Conservation (phyloP, 2,888 invertebrate species). For the Nemoura dubitans region DNA sequence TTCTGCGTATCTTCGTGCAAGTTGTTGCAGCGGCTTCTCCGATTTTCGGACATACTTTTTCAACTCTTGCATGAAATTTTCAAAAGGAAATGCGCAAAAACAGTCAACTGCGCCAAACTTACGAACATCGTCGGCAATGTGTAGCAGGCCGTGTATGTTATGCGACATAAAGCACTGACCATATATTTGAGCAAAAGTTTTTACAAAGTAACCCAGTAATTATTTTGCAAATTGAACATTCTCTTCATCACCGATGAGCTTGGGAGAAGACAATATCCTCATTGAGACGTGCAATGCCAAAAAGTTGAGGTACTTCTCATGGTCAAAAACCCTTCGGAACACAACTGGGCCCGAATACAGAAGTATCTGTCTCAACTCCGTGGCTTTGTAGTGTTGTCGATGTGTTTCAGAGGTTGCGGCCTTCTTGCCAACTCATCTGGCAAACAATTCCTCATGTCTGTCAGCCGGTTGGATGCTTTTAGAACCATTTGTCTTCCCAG, state of each 20-base stretch:
- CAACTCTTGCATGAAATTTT: slow-evolving; percentile 51
- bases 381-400: slow-evolving; percentile 55
- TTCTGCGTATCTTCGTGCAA: too few species aligned
- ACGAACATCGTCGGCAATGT: slow-evolving; percentile 51
- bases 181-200: slow-evolving; percentile 52
- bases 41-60: slow-evolving; percentile 45
- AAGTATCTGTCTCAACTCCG: slow-evolving; percentile 54
- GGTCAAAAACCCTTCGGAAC: slow-evolving; percentile 49
- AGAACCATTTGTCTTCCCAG: slow-evolving; percentile 38
- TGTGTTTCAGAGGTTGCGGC: slow-evolving; percentile 52
- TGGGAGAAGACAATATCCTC: slow-evolving; percentile 51
- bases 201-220: slow-evolving; percentile 52
- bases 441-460: slow-evolving; percentile 36
- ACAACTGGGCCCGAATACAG: slow-evolving; percentile 54
- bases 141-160: slow-evolving; percentile 54
- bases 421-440: slow-evolving; percentile 54
- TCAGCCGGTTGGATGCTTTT: slow-evolving; percentile 18
- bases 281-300: slow-evolving; percentile 51
- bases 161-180: slow-evolving; percentile 52
- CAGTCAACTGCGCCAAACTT: slow-evolving; percentile 51
- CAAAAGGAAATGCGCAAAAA: slow-evolving; percentile 53
- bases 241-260: slow-evolving; percentile 48
- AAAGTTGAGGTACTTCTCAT: slow-evolving; percentile 52
- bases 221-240: slow-evolving; percentile 52
- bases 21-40: slow-evolving; percentile 48